Base-by-base conservation (phyloP, 2,113 vertebrate species). In the Camarhynchus parvulus region DNA sequence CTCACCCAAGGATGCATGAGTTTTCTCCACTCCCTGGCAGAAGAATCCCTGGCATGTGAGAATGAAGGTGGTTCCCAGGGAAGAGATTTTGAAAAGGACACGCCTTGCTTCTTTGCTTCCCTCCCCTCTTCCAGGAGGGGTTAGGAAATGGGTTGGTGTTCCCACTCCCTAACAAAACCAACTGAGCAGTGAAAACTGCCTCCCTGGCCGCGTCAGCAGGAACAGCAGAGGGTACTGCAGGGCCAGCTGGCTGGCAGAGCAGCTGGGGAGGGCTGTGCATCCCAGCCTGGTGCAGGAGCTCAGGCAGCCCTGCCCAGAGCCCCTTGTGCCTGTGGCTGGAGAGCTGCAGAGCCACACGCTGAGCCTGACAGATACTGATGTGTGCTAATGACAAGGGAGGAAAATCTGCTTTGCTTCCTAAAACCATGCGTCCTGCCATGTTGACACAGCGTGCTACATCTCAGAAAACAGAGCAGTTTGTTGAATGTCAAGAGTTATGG, bases 191-290 rank as follows among this genome's bases (percentile, higher is more conserved):
- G 62, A 59, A 70, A 84, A 37, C 25, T 88, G 41, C 77, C 79
- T 95, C 73, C 64, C 88, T 76, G 83, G 80, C 87, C 13, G 5
- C 92, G 73, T 72, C 79, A 44, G 83, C 44, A 68, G 83, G 52
- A 84, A 82, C 78, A 92, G 87, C 87, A 94, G 91, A 91, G 83
- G 94, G 89, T 94, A 90, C 72, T 92, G 92, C 64, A 49, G 90
- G 92, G 87, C 89, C 89, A 75, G 89, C 88, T 78, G 55, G 88
- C 52, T 41, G 78, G 83, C 44, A 64, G 73, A 79, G 73, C 83
- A 82, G 83, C 56, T 2, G 12, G 27, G 72, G 19, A 67, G 56
- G 30, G 67, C 39, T 72, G 47, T 5, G 61, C 10, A 15, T 33
- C 8, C 20, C 77, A 89, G 76, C 73, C 68, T 0, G 0, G 49